Evolutionary conservation across 2,888 invertebrate genomes (phyloP), one percentile per base, ranked within the genome.

Genomic region (Heliconius erato): DNA sequence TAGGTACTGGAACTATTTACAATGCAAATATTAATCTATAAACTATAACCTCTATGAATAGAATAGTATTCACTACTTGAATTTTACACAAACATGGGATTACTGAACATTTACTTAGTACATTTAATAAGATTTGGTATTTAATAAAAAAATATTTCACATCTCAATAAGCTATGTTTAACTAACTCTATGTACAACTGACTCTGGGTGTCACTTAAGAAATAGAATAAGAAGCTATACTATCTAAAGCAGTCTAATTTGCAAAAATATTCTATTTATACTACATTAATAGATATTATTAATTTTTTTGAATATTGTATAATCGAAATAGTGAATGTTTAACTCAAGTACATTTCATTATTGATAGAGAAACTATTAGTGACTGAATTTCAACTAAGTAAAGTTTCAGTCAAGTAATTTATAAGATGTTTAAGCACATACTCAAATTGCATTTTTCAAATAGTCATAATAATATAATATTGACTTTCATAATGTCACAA

Each of bases 131-230:
- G 86, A 89, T 92, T 93, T 92, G 92, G 91, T 92, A 91, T 92
- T 87, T 89, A 90, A 90, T 92, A 92, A 88, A 93, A 92, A 93
- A 93, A 93, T 92, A 92, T 87, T 89, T 88, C 82, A 88, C 86
- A 88, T 88, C 88, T 88, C 80, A 81, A 85, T 85, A 79, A 84
- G 71, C 80, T 82, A 82, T 71, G 65, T 87, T 83, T 83, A 84
- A 83, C 85, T 87, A 86, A 86, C 69, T 74, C 85, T 88, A 86
- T 88, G 85, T 87, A 87, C 92, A 92, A 90, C 89, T 91, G 90
- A 93, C 92, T 93, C 92, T 93, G 91, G 87, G 85, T 86, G 84
- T 79, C 74, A 79, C 74, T 67, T 68, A 79, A 63, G 49, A 35
- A 63, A 14, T 74, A 76, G 11, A 79, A 74, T 84, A 80, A 82